A percentile compares a stretch with the other conserved stretches of the same genome.
Conservation (phyloP, 2,888 invertebrate species). For the Cotesia congregata region DNA sequence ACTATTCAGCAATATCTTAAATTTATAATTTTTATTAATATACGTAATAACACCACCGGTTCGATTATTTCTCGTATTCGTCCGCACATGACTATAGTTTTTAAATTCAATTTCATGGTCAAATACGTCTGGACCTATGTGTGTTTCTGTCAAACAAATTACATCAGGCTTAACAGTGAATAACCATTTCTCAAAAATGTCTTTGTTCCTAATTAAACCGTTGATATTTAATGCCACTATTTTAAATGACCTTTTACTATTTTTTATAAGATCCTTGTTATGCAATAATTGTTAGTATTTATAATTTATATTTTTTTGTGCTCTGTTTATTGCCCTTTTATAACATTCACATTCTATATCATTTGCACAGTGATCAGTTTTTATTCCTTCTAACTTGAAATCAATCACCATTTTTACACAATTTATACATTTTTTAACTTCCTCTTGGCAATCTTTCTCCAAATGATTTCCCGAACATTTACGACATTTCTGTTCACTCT, state of each 20-base stretch:
- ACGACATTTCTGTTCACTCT: constrained; percentile 30
- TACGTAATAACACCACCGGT: constrained; percentile 23
- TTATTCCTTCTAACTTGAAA: constrained; percentile 32
- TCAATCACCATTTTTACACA: constrained; percentile 33
- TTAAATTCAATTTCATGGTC: neutral
- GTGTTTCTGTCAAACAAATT: constrained; percentile 12
- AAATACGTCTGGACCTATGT: neutral
- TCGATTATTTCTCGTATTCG: constrained; percentile 6
- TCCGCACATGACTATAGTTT: constrained; percentile 2
- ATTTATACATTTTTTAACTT: constrained; percentile 38
- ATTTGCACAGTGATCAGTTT: constrained; percentile 28
- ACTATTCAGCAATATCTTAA: neutral
- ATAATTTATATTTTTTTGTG: constrained; percentile 28
- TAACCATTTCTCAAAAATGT: constrained; percentile 20
- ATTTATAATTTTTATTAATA: neutral
- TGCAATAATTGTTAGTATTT: constrained; percentile 31
- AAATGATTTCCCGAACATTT: constrained; percentile 37
- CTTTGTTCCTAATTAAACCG: constrained; percentile 21
- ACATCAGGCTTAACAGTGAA: neutral
- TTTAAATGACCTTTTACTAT: neutral
- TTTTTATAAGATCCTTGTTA: neutral
- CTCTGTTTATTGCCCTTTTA: constrained; percentile 21
- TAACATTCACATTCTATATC: constrained; percentile 32
- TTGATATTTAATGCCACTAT: constrained; percentile 24
- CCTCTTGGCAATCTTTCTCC: constrained; percentile 26